A percentile compares a stretch with the other conserved stretches of the same genome.
phyloP scores from a whole-genome alignment of 2,888 invertebrate genomes.

The Rotaria magnacalcarata region DNA sequence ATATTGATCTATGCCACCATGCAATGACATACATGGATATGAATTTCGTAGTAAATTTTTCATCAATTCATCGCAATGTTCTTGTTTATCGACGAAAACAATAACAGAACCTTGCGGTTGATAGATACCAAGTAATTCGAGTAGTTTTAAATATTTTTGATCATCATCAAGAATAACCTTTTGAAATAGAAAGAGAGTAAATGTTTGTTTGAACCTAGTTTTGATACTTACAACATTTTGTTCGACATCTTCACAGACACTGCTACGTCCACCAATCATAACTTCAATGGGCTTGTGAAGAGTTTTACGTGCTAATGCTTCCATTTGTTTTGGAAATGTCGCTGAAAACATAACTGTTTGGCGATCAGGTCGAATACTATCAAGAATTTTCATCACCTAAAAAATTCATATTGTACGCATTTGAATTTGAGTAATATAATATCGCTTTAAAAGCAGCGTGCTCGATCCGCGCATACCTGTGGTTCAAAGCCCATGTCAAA shows the following conservation, averaged over 20 bases:
- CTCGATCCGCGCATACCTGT: constrained; percentile 62
- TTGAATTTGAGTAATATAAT: no score
- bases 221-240: constrained; percentile 72
- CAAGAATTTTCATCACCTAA: constrained; percentile 85
- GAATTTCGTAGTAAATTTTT: constrained; percentile 92
- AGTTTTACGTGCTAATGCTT: constrained; percentile 87
- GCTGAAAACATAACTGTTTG: constrained; percentile 99
- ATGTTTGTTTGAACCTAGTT: no score
- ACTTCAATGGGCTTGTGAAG: constrained; percentile 91
- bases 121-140: constrained; percentile 91
- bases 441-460: no score
- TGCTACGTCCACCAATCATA: constrained; percentile 74
- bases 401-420: background rate
- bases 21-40: constrained; percentile 90
- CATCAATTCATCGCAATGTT: constrained; percentile 69
- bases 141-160: constrained; percentile 89
- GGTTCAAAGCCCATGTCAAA: constrained; percentile 99
- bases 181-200: background rate
- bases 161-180: constrained; percentile 70
- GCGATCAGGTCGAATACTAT: constrained; percentile 88
- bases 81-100: constrained; percentile 96
- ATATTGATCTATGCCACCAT: constrained; percentile 98
- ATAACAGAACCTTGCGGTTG: constrained; percentile 86
- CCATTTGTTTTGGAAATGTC: constrained; percentile 97
- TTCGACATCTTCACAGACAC: constrained; percentile 94